Evolutionary conservation across 2,113 vertebrate genomes (phyloP).

Genomic region (Mobula hypostoma): DNA sequence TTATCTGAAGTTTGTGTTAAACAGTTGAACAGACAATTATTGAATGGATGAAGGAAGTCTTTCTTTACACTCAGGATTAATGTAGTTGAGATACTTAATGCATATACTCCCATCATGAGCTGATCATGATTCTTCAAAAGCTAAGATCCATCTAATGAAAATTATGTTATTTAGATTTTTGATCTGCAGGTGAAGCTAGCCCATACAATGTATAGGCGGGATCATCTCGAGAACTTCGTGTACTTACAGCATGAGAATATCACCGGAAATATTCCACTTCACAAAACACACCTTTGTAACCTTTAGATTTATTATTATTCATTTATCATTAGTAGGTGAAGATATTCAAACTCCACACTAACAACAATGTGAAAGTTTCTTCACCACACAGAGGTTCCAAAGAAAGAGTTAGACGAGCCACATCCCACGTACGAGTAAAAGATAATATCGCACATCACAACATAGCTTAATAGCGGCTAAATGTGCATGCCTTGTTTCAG

Average conservation of each 20-base stretch:
- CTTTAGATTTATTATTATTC: too few relatives aligned
- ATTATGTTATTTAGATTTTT: background rate
- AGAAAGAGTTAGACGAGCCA: too few relatives aligned
- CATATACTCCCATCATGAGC: background rate
- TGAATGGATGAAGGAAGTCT: background rate
- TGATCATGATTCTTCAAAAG: background rate
- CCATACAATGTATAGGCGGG: background rate
- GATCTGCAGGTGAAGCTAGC: background rate
- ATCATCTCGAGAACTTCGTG: background rate
- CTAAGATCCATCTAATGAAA: background rate
- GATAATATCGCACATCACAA: background rate
- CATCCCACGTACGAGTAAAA: too few relatives aligned
- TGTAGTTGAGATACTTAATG: background rate
- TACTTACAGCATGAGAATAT: too few relatives aligned
- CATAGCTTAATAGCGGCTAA: background rate
- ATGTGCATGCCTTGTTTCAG: background rate
- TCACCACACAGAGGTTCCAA: too few relatives aligned
- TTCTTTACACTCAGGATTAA: background rate
- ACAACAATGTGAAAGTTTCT: too few relatives aligned
- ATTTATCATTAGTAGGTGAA: too few relatives aligned
- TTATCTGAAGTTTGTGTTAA: background rate
- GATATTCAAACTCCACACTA: too few relatives aligned
- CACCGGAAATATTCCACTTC: too few relatives aligned
- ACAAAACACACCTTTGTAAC: too few relatives aligned
- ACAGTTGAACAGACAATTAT: background rate